Evolutionary conservation across 2,888 invertebrate species (phyloP).

Genomic region (Drosophila longiperda): DNA sequence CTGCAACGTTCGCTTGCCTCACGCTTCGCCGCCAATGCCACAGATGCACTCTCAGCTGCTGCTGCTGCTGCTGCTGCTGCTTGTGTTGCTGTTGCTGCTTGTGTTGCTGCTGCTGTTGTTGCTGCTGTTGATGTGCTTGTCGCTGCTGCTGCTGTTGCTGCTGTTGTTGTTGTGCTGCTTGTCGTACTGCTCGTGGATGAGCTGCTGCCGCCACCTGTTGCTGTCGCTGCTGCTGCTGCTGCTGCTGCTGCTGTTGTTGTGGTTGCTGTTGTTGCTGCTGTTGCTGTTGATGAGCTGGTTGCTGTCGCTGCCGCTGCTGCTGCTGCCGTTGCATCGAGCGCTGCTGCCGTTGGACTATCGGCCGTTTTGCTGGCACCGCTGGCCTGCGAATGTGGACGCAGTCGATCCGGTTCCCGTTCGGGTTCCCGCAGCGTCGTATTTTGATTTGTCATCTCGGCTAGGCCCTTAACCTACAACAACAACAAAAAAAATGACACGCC

Average conservation of each 20-base stretch:
- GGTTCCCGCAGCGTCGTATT: slow-evolving; percentile 87
- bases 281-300: slow-evolving; percentile 52
- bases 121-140: slow-evolving; percentile 26
- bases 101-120: slow-evolving; percentile 80
- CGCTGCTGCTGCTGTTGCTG: slow-evolving; percentile 74
- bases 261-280: slow-evolving; percentile 43
- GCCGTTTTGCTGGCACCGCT: slow-evolving; percentile 66
- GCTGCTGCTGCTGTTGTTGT: slow-evolving; percentile 40
- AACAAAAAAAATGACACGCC: not conserved
- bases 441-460: slow-evolving; percentile 96
- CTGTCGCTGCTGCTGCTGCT: slow-evolving; percentile 40
- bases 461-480: slow-evolving; percentile 89
- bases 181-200: slow-evolving; percentile 74
- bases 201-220: slow-evolving; percentile 29
- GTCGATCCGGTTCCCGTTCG: slow-evolving; percentile 86
- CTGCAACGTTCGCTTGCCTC: slow-evolving; percentile 83
- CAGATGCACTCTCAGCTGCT: slow-evolving; percentile 22
- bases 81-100: slow-evolving; percentile 5
- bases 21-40: slow-evolving; percentile 66
- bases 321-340: slow-evolving; percentile 83
- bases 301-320: slow-evolving; percentile 55
- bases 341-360: slow-evolving; percentile 79
- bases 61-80: slow-evolving; percentile 41
- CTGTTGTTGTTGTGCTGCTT: slow-evolving; percentile 46
- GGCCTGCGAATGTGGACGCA: slow-evolving; percentile 84